Base-by-base conservation (phyloP, 2,113 vertebrate species). In the Synchiropus splendidus region DNA sequence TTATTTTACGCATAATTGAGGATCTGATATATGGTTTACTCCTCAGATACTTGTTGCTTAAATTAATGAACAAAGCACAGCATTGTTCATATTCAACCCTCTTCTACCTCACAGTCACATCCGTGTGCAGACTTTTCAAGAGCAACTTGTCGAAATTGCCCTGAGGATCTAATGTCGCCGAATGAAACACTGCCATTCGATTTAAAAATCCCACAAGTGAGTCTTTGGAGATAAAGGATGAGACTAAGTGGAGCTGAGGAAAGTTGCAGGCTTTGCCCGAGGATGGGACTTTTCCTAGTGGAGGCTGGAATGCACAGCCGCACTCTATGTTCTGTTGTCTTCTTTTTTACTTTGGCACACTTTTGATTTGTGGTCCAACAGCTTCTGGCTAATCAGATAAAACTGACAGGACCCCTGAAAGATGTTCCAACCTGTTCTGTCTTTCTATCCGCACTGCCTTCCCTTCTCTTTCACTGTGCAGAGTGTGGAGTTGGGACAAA, bases 341-440 rank as follows among this genome's bases (percentile, higher is more conserved):
- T 62, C 64, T 51, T 36, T 54, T 69, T 54, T 62, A 47, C 63
- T 67, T 53, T 58, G 61, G 70, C 64, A 56, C 64, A 70, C 72
- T 61, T 81, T 75, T 77, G 75, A 84, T 79, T 78, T 79, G 64
- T 78, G 72, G 79, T 84, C 80, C 78, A 82, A 81, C 50, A 75
- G 82, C 87, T 85, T 41, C 65, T 53, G 75, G 82, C 80, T 83
- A 79, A 88, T 88, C 83, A 86, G 87, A 88, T 87, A 84, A 85
- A 80, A 78, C 86, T 80, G 79, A 85, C 79, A 84, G 67, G 77
- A 75, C 72, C 13, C 73, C 71, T 79, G 80, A 83, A 85, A 84
- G 85, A 84, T 82, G 83, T 83, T 86, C 57, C 72, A 81, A 83
- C 82, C 80, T 88, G 85, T 82, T 82, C 77, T 77, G 14, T 50